Evolutionary conservation across 2,888 invertebrate species (phyloP).

Genomic region (Scaptomyza flava): DNA sequence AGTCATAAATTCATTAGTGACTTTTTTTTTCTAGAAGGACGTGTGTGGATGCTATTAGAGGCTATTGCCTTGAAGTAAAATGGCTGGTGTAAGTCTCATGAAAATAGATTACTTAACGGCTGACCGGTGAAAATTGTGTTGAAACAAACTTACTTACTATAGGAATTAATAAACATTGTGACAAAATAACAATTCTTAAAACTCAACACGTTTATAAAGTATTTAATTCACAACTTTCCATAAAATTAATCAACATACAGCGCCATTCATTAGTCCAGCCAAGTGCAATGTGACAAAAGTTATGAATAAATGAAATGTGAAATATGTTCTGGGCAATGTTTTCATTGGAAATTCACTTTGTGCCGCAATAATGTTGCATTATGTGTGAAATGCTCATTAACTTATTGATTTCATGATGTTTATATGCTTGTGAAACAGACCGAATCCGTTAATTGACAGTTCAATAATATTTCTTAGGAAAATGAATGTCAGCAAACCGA

Average conservation of each 20-base stretch:
- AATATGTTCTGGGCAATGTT: neutral
- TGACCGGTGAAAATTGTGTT: conserved; percentile 22
- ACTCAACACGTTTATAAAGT: no score
- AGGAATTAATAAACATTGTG: no score
- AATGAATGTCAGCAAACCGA: neutral
- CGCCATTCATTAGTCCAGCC: neutral
- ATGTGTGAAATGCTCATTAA: conserved; percentile 33
- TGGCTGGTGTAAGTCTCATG: conserved; percentile 20
- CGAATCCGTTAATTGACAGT: conserved; percentile 31
- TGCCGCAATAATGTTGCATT: conserved; percentile 15
- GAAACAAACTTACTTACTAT: neutral
- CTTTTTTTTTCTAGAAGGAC: conserved; percentile 31
- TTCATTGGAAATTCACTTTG: conserved; percentile 31
- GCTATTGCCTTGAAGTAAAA: conserved; percentile 13
- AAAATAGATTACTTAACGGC: conserved; percentile 29
- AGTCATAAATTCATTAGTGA: conserved; percentile 60
- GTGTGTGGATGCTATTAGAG: conserved; percentile 18
- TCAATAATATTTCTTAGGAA: conserved; percentile 1
- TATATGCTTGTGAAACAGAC: neutral
- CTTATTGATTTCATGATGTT: conserved; percentile 13
- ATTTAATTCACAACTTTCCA: neutral
- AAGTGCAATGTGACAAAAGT: neutral
- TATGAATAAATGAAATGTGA: conserved; percentile 9
- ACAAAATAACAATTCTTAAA: no score
- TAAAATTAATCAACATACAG: neutral